Evolutionary conservation across 37 sponge, comb jelly and placozoan species (phyloP).

Genomic region (Corticium candelabrum): DNA sequence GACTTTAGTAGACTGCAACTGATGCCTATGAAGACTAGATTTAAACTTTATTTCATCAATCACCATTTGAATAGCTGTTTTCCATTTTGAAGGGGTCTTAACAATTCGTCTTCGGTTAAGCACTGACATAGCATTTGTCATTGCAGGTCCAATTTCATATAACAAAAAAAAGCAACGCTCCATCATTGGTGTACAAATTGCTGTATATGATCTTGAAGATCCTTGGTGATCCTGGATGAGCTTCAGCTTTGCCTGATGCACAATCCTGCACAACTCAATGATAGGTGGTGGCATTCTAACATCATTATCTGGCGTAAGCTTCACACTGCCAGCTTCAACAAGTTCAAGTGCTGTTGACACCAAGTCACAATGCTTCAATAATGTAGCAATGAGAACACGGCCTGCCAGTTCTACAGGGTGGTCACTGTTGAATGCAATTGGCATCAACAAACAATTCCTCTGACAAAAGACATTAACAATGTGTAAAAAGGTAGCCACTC

Average conservation of each 20-base stretch:
- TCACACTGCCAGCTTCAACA: constrained; percentile 27
- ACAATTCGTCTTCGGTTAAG: not conserved
- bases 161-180: constrained; percentile 72
- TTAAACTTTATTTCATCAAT: too few relatives aligned
- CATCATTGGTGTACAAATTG: constrained; percentile 70
- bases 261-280: constrained; percentile 69
- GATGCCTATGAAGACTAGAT: too few relatives aligned
- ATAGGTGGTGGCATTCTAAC: constrained; percentile 46
- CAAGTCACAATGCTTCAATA: constrained; percentile 67
- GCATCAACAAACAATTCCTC: constrained; percentile 24
- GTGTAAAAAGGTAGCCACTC: not conserved
- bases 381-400: constrained; percentile 57
- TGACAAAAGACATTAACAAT: constrained; percentile 44
- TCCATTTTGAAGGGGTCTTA: not conserved
- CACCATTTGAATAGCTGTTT: too few relatives aligned
- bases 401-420: constrained; percentile 70
- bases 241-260: constrained; percentile 65
- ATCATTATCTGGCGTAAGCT: not conserved
- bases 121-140: not conserved
- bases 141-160: constrained; percentile 37
- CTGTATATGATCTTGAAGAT: constrained; percentile 66
- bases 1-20: too few relatives aligned
- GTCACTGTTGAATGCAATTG: constrained; percentile 30
- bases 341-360: constrained; percentile 43
- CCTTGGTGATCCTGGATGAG: constrained; percentile 76